Base-by-base conservation (phyloP, 2,797 vertebrate species). In the Liparis tanakae region DNA sequence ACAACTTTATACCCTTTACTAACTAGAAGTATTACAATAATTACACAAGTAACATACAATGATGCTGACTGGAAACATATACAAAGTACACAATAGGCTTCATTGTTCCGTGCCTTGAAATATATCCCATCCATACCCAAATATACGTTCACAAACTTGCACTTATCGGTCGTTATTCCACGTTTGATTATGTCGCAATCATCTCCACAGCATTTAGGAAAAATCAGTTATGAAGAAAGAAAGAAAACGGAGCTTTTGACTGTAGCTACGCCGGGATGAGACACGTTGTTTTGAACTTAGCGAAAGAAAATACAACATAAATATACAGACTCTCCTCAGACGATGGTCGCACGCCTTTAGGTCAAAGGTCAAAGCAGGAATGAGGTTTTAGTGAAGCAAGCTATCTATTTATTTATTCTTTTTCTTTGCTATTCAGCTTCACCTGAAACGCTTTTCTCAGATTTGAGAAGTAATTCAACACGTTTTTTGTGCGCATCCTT, bases 181-280 rank as follows among this genome's bases (percentile, higher is more conserved):
- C 57, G 13, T 30, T 10, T 60, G 9, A 50, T 22, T 5, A 3
- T 37, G 6, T 62, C 60, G 43, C 60, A 34, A 13, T 69, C 22
- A 39, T 80, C 53, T 88, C 46, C 91, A 89, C 92, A 93, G 92
- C 93, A 94, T 92, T 85, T 85, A 70, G 70, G 81, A 87, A 87
- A 61, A 66, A 67, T 85, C 66, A 58, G 53, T 63, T 41, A 55
- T 51, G 41, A 70, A 62, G 14, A 44, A 18, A 44, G 5, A 55
- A 53, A 30, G 25, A 30, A 62, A 66, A 46, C 1, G 0, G 13
- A 51, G n/a, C 48, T 2, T 30, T 10, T 13, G 20, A 51, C 20
- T 50, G 46, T 9, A n/a, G 44, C 17, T 18, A 8, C n/a, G 46
- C 18, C 5, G 3, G 10, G 15, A 44, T 18, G 3, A 48, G 20